Evolutionary conservation across 1,140 invertebrate species (phyloP).

Genomic region (Temnothorax nylanderi): DNA sequence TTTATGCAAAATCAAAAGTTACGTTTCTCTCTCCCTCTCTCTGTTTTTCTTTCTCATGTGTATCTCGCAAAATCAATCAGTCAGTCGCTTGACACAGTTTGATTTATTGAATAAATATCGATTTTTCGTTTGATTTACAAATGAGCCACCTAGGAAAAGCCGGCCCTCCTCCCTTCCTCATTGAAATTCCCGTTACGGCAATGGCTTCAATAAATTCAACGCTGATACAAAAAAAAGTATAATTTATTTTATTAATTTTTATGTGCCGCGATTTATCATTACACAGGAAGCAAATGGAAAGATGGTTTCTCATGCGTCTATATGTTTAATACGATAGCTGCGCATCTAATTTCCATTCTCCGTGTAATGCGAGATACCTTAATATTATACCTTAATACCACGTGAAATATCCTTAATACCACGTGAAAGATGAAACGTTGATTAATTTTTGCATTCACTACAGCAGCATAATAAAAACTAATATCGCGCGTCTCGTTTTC

Average conservation of each 20-base stretch:
- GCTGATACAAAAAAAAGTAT: constrained; percentile 4
- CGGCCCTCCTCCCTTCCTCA: not conserved
- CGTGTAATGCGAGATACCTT: not conserved
- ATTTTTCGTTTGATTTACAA: constrained; percentile 65
- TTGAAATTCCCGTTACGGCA: constrained; percentile 33
- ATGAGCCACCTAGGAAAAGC: constrained; percentile 23
- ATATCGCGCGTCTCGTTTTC: not conserved
- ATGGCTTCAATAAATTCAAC: constrained; percentile 28
- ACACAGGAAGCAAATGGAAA: not conserved
- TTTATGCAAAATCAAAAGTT: constrained; percentile 30
- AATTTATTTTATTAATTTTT: constrained; percentile 32
- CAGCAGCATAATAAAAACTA: not conserved
- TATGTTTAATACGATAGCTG: not conserved
- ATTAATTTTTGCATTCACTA: not conserved
- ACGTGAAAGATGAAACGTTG: not conserved
- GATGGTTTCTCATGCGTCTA: not conserved
- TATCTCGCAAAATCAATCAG: constrained; percentile 45
- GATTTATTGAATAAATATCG: constrained; percentile 65
- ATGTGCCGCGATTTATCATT: constrained; percentile 15
- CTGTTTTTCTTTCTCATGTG: not conserved
- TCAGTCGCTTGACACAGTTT: constrained; percentile 37
- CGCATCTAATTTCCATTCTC: not conserved
- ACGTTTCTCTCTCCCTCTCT: not conserved
- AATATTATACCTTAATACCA: not conserved
- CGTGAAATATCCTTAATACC: not conserved